Evolutionary conservation across 35 echinoderm and acorn worm genomes (phyloP).

Genomic region (Lytechinus variegatus): DNA sequence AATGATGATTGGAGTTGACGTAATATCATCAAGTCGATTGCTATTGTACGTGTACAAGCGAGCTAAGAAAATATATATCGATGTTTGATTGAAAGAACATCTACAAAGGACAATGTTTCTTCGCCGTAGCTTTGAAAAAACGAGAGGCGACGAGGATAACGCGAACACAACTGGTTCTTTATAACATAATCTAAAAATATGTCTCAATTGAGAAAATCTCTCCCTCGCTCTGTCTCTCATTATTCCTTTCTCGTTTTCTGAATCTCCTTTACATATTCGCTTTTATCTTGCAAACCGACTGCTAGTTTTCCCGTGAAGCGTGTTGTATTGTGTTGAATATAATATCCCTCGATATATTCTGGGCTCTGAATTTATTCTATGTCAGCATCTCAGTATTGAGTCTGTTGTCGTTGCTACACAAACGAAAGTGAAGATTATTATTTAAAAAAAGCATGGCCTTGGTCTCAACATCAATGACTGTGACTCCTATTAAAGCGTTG

Average conservation of each 20-base stretch:
- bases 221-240: background rate
- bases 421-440: conserved; percentile 3
- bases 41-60: background rate
- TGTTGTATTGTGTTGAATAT: background rate
- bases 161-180: conserved; percentile 9
- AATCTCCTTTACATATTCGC: background rate
- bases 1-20: conserved; percentile 29
- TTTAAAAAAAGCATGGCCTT: conserved; percentile 11
- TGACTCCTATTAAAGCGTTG: background rate
- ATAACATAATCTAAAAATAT: conserved; percentile 1
- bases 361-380: background rate
- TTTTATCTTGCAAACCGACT: background rate
- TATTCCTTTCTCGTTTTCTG: background rate
- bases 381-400: background rate
- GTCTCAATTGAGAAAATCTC: background rate
- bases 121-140: conserved; percentile 13
- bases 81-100: background rate
- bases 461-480: background rate
- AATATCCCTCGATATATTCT: background rate
- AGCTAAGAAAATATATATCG: conserved; percentile 34
- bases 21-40: conserved; percentile 23
- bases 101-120: background rate
- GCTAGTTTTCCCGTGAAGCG: background rate
- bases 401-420: background rate
- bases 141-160: background rate